Conservation (phyloP, 2,888 invertebrate species). For the Drosophila multiciliata region DNA sequence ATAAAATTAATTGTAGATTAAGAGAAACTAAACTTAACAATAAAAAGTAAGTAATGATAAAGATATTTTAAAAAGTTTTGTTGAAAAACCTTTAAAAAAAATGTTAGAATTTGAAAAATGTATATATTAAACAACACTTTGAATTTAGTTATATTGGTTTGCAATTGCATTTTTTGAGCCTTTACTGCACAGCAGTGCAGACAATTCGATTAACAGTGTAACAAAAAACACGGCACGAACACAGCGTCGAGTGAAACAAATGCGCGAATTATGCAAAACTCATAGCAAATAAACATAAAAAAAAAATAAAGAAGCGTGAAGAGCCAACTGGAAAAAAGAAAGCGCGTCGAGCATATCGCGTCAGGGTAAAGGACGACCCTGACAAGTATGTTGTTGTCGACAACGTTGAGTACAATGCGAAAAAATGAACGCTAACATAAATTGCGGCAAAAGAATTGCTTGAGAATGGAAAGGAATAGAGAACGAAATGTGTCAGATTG, state of each 20-base stretch:
- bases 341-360: constrained; percentile 16
- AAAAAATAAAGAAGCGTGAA: constrained; percentile 20
- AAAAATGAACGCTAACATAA: constrained; percentile 77
- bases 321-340: neutral
- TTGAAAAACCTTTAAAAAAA: neutral
- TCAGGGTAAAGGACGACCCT: constrained; percentile 42
- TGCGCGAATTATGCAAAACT: constrained; percentile 81
- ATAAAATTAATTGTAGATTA: neutral
- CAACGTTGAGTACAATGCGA: constrained; percentile 66
- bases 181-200: neutral
- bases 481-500: constrained; percentile 19
- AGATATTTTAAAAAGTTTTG: neutral
- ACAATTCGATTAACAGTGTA: constrained; percentile 1
- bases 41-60: too few species aligned
- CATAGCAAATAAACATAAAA: constrained; percentile 75
- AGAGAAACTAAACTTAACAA: neutral
- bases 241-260: constrained; percentile 67
- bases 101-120: neutral
- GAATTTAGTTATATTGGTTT: neutral
- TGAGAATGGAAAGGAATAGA: constrained; percentile 26
- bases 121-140: neutral
- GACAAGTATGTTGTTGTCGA: constrained; percentile 80
- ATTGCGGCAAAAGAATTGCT: constrained; percentile 67
- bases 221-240: constrained; percentile 31
- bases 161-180: neutral